Percentiles rank a stretch among this genome's conserved stretches.
Evolutionary conservation across 2,888 invertebrate species (phyloP).

Genomic region (Sturmia bella): DNA sequence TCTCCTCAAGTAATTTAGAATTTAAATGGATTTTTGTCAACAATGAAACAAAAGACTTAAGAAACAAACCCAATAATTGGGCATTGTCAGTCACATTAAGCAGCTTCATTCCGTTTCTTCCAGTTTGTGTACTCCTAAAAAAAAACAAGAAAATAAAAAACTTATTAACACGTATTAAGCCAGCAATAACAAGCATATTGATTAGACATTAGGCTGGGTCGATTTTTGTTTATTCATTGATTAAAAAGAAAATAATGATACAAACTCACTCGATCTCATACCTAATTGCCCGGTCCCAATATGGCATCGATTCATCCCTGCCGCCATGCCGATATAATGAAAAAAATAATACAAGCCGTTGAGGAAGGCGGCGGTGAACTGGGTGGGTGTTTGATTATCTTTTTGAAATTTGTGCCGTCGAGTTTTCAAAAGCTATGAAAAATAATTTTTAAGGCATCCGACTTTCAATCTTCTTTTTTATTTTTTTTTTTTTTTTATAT

Average conservation of each 20-base stretch:
- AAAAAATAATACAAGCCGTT: slow-evolving; percentile 98
- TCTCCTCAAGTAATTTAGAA: slow-evolving; percentile 3
- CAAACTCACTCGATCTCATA: too few species aligned
- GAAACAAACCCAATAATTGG: slow-evolving; percentile 18
- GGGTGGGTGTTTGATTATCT: slow-evolving; percentile 98
- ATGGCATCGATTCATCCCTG: slow-evolving; percentile 99
- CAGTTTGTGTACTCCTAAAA: slow-evolving; percentile 10
- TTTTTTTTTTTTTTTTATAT: too few species aligned
- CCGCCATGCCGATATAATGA: slow-evolving; percentile 99
- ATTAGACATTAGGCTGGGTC: too few species aligned
- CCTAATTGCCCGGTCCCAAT: slow-evolving; percentile 94
- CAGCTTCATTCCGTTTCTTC: not conserved
- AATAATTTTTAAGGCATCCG: too few species aligned
- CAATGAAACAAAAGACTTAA: slow-evolving; percentile 56
- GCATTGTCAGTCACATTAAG: not conserved
- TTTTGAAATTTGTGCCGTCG: slow-evolving; percentile 99
- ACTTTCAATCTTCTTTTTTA: too few species aligned
- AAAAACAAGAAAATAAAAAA: not conserved
- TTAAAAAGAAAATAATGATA: too few species aligned
- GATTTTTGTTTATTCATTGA: too few species aligned
- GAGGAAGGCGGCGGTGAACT: slow-evolving; percentile 98
- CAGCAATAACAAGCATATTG: slow-evolving; percentile 11
- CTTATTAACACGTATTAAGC: slow-evolving; percentile 2
- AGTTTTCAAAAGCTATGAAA: too few species aligned
- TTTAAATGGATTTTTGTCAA: slow-evolving; percentile 15